A percentile compares a stretch with the other conserved stretches of the same genome.
Conservation (phyloP, 2,797 vertebrate species). For the Myotis pilosus region DNA sequence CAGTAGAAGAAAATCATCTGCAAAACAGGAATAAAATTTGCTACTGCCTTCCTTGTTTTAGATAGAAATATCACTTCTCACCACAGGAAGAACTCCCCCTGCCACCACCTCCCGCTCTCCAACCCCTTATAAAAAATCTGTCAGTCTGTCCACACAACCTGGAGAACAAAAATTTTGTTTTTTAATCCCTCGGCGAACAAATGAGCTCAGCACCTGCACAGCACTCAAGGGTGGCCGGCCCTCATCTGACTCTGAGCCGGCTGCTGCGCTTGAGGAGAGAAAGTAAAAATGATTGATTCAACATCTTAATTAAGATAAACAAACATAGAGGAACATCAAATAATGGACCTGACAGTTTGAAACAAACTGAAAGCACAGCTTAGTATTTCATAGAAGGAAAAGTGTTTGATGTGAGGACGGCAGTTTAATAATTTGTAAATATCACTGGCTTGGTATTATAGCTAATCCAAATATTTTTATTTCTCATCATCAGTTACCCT, state of each 20-base stretch:
- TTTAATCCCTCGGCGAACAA: conserved; percentile 78
- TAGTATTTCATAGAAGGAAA: conserved; percentile 74
- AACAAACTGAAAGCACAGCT: conserved; percentile 79
- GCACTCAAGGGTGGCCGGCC: conserved; percentile 57
- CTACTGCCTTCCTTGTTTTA: conserved; percentile 67
- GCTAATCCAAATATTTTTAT: conserved; percentile 89
- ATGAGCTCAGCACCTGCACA: conserved; percentile 79
- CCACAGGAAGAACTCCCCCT: conserved; percentile 5
- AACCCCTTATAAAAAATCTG: conserved; percentile 69
- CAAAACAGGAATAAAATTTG: conserved; percentile 58
- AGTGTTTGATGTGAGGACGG: conserved; percentile 82
- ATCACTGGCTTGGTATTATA: conserved; percentile 81
- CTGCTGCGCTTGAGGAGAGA: conserved; percentile 70
- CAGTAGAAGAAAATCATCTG: neutral
- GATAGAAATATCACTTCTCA: conserved; percentile 79
- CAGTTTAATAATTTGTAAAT: conserved; percentile 85
- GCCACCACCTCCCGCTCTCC: neutral
- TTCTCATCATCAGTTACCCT: conserved; percentile 81
- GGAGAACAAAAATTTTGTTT: conserved; percentile 80
- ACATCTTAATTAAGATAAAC: conserved; percentile 87
- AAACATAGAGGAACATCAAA: conserved; percentile 87
- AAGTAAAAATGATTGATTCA: conserved; percentile 84
- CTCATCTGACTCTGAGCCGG: conserved; percentile 56
- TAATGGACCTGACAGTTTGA: conserved; percentile 84
- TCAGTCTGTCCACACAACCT: conserved; percentile 81